phyloP scores from a whole-genome alignment of 1,140 invertebrate species.

The Ostrea denselamellosa region DNA sequence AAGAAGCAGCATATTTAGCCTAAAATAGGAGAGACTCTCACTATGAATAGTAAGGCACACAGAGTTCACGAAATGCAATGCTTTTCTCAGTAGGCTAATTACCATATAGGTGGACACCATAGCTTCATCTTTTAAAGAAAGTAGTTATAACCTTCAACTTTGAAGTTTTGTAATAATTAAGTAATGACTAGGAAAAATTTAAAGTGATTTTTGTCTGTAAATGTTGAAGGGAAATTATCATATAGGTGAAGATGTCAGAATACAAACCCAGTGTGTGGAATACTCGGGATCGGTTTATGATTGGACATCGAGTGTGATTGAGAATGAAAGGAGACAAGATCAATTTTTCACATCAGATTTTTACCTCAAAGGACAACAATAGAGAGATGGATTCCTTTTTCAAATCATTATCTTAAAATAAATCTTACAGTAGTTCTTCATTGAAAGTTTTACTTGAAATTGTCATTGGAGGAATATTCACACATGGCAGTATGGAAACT shows the following conservation, averaged over 20 bases:
- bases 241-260: constrained; percentile 22
- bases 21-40: neutral
- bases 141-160: constrained; percentile 14
- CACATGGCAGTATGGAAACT: neutral
- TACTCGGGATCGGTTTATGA: neutral
- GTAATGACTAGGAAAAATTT: constrained; percentile 7
- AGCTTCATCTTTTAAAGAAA: neutral
- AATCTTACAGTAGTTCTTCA: too few relatives aligned
- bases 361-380: too few relatives aligned
- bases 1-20: neutral
- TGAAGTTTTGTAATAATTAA: constrained; percentile 28
- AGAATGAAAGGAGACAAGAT: neutral
- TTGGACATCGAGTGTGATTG: neutral
- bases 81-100: neutral
- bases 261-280: neutral
- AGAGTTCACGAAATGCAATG: neutral
- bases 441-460: too few relatives aligned
- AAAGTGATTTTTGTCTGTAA: neutral
- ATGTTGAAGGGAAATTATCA: constrained; percentile 14
- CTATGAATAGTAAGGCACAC: neutral
- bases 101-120: constrained; percentile 10
- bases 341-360: neutral
- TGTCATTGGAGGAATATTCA: neutral
- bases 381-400: too few relatives aligned
- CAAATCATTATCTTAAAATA: too few relatives aligned